Conservation (phyloP, 2,888 invertebrate genomes). For the Rhynchonema sp. region DNA sequence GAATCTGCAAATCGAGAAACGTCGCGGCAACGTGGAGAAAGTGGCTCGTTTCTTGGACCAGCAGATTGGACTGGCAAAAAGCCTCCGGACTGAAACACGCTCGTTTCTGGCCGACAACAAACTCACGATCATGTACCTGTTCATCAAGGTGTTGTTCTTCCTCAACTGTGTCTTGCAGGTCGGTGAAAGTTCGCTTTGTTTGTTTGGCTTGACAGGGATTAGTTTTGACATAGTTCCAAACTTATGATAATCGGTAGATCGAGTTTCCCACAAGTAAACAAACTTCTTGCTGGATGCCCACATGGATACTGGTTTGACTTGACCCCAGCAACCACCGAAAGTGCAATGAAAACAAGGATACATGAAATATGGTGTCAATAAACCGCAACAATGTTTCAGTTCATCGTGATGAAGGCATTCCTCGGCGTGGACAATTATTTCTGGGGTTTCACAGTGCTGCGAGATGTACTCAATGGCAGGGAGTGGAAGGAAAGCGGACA, state of each 20-base stretch:
- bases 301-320: no score
- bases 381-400: no score
- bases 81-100: not conserved
- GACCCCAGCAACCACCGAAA: no score
- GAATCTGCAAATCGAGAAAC: slow-evolving; percentile 20
- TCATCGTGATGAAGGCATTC: slow-evolving; percentile 9
- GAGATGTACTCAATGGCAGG: slow-evolving; percentile 17
- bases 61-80: not conserved
- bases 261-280: no score
- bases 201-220: no score
- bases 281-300: no score
- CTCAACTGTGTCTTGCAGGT: slow-evolving; percentile 20
- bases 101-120: slow-evolving; percentile 7
- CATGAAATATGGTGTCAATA: no score
- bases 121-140: slow-evolving; percentile 13
- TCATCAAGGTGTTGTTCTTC: slow-evolving; percentile 20
- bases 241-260: no score
- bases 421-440: slow-evolving; percentile 20
- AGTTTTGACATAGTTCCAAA: no score
- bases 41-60: slow-evolving; percentile 15
- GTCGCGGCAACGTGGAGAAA: slow-evolving; percentile 18
- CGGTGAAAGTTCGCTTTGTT: no score
- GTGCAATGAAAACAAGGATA: no score
- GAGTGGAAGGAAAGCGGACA: slow-evolving; percentile 26
- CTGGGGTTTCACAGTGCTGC: slow-evolving; percentile 22